A percentile compares a stretch with the other conserved stretches of the same genome.
Evolutionary conservation across 23 tunicate species (phyloP).

Genomic region (Styela plicata): DNA sequence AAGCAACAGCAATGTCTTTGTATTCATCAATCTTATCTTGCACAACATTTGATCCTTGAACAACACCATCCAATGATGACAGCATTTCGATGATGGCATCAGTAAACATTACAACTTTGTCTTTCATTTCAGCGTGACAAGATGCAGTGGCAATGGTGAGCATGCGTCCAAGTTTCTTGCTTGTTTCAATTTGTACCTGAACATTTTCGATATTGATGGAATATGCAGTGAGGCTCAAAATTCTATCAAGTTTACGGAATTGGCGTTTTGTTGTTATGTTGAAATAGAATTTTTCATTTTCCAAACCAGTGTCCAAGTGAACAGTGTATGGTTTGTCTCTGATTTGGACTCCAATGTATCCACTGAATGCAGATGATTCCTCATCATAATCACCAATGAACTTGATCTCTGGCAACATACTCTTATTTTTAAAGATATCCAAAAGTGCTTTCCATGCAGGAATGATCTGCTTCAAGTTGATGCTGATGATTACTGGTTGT

Average conservation of each 20-base stretch:
- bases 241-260: slow-evolving; percentile 32
- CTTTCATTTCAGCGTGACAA: slow-evolving; percentile 41
- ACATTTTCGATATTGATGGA: slow-evolving; percentile 43
- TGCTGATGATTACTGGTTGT: slow-evolving; percentile 12
- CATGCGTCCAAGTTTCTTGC: slow-evolving; percentile 42
- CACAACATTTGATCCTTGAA: slow-evolving; percentile 36
- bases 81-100: slow-evolving; percentile 38
- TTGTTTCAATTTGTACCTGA: slow-evolving; percentile 45
- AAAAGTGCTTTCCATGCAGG: neutral
- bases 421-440: slow-evolving; percentile 5
- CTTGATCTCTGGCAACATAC: slow-evolving; percentile 18
- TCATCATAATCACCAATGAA: slow-evolving; percentile 8
- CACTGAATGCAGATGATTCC: neutral
- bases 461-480: neutral
- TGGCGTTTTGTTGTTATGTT: slow-evolving; percentile 37
- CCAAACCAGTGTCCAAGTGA: slow-evolving; percentile 11
- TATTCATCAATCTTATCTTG: neutral
- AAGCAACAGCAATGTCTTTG: slow-evolving; percentile 27
- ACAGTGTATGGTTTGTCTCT: slow-evolving; percentile 25
- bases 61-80: slow-evolving; percentile 33
- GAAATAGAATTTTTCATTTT: neutral
- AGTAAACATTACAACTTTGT: slow-evolving; percentile 56
- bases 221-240: slow-evolving; percentile 33
- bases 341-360: slow-evolving; percentile 10
- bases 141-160: slow-evolving; percentile 13